phyloP scores from a whole-genome alignment of 2,113 vertebrate genomes.

The Excalfactoria chinensis region DNA sequence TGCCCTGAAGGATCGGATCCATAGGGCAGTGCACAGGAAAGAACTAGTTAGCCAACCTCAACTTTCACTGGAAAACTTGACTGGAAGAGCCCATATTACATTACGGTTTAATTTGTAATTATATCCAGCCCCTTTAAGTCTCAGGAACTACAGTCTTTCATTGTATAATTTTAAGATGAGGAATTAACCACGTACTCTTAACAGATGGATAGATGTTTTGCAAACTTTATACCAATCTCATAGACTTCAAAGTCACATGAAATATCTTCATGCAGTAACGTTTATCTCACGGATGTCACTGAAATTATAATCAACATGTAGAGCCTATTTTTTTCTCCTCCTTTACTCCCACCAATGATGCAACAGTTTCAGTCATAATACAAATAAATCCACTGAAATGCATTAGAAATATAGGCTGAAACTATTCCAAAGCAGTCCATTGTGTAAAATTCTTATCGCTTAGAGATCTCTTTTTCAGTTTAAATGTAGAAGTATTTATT shows the following conservation, averaged over 20 bases:
- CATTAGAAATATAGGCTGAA: background rate
- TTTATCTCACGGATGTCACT: constrained; percentile 7
- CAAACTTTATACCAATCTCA: constrained; percentile 3
- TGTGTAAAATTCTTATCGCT: background rate
- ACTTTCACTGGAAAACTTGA: constrained; percentile 62
- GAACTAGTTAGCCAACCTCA: constrained; percentile 42
- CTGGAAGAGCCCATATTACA: constrained; percentile 50
- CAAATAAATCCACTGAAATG: background rate
- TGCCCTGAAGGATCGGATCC: constrained; percentile 28
- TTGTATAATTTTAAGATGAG: background rate
- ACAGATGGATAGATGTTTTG: constrained; percentile 8
- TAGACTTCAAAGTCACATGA: background rate
- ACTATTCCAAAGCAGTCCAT: background rate
- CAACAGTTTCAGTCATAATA: background rate
- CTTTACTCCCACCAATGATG: background rate
- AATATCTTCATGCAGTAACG: background rate
- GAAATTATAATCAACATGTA: background rate
- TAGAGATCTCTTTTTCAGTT: background rate
- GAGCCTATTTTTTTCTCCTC: background rate
- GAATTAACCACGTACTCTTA: background rate
- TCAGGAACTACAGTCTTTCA: background rate
- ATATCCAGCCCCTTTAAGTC: constrained; percentile 36
- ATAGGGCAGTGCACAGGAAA: constrained; percentile 60
- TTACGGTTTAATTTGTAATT: constrained; percentile 58
- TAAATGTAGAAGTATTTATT: background rate